Evolutionary conservation across 2,888 invertebrate species (phyloP).

Genomic region (Bembecia ichneumoniformis): DNA sequence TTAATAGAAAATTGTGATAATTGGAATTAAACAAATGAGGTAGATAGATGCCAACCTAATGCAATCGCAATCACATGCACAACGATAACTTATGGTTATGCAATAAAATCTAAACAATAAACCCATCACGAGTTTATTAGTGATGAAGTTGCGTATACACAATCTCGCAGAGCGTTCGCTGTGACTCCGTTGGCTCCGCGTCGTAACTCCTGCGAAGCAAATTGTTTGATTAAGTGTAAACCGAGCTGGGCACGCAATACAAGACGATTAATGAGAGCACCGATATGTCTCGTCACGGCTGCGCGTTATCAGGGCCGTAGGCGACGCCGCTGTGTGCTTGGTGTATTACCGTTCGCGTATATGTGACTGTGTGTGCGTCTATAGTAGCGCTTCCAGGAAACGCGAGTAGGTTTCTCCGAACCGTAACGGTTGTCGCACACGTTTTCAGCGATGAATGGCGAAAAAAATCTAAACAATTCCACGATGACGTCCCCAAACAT

Average conservation of each 20-base stretch:
- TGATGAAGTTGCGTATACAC: constrained; percentile 11
- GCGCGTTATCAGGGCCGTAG: constrained; percentile 61
- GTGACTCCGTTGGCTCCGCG: constrained; percentile 19
- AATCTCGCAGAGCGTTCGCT: constrained; percentile 11
- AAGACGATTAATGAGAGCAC: constrained; percentile 58
- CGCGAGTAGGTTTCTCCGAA: constrained; percentile 65
- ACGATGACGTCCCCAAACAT: constrained; percentile 25
- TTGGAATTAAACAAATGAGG: no score
- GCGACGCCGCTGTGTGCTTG: constrained; percentile 44
- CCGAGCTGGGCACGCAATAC: constrained; percentile 54
- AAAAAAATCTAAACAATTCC: constrained; percentile 6
- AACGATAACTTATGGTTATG: no score
- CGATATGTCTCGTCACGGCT: constrained; percentile 57
- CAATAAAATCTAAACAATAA: constrained; percentile 14
- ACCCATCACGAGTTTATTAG: constrained; percentile 12
- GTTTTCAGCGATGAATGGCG: constrained; percentile 55
- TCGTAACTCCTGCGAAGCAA: constrained; percentile 35
- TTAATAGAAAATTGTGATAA: no score
- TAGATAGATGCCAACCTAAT: no score
- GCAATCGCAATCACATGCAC: no score
- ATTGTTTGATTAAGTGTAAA: constrained; percentile 60
- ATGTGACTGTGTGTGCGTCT: constrained; percentile 41
- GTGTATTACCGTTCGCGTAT: constrained; percentile 20
- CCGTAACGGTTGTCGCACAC: constrained; percentile 59
- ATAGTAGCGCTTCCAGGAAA: constrained; percentile 69